Evolutionary conservation across 2,888 invertebrate genomes (phyloP), one percentile per base, ranked within the genome.

Genomic region (Cerastoderma edule): DNA sequence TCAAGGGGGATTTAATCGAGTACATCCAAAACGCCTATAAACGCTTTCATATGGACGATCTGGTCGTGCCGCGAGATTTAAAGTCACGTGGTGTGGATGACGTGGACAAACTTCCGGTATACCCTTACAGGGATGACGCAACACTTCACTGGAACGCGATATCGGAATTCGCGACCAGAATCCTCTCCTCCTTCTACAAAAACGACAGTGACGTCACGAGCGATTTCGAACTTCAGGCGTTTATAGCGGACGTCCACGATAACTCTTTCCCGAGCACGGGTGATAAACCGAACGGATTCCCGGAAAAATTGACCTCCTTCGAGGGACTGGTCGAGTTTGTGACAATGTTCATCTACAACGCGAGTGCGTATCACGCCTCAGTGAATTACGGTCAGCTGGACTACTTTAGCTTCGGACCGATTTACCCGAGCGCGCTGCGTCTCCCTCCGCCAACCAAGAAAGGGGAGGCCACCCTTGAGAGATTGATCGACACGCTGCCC

Each of bases 381-480:
- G 28, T 82, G 54, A 82, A 82, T 67, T 82, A 79, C 65, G 67
- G 76, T 10, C 82, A 82, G 64, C 44, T 74, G 50, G 82, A 82
- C 70, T 82, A 82, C 60, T 78, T 73, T 44, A 70, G 65, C 53
- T 82, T 79, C 44, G 82, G 78, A 33, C 82, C 82, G 35, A 82
- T 76, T 48, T 79, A 82, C 64, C 82, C 82, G 27, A 71, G 78
- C 32, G 74, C 69, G 0, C 46, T 82, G 56, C 54, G 78, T 30
- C 64, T 54, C 56, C 64, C 78, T 6, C 82, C 82, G 46, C 82
- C 82, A 63, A 79, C 72, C 6, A 64, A 66, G 53, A 78, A 77
- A 72, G 82, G 74, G 30, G 48, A 54, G 35, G 63, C 71, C 48
- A 78, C 74, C 22, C 66, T 76, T 28, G 66, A 82, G 27, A 57